These are phyloP conservation scores for Alaudala cheleensis DNA, from an alignment of 2,113 vertebrate species.

Conservation along the genomic window DNA sequence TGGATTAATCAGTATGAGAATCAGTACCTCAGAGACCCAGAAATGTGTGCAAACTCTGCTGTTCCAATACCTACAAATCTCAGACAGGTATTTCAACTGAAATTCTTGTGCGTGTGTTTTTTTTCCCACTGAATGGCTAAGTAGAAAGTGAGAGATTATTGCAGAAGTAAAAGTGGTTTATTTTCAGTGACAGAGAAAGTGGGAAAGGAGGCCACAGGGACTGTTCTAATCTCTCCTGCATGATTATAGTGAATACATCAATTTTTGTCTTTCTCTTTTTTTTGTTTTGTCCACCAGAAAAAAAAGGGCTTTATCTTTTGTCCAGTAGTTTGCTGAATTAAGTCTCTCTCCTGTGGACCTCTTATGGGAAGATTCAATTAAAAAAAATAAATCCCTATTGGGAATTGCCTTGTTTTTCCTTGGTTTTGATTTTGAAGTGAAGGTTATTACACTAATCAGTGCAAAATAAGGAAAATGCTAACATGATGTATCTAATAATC, in stretches of 20 bases:
- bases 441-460: neutral
- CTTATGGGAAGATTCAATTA: neutral
- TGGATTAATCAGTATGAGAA: slow-evolving; percentile 34
- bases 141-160: neutral
- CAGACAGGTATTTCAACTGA: neutral
- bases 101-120: neutral
- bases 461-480: neutral
- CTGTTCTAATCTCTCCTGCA: neutral
- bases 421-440: neutral
- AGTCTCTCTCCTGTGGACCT: neutral
- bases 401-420: neutral
- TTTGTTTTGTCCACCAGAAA: neutral
- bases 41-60: neutral
- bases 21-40: neutral
- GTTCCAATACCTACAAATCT: neutral
- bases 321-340: neutral
- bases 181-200: neutral
- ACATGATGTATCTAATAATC: neutral
- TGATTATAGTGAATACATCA: neutral
- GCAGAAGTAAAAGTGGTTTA: neutral
- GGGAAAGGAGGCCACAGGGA: neutral
- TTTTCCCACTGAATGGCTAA: neutral
- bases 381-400: neutral
- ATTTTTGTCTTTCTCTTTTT: neutral
- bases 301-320: neutral